Evolutionary conservation across 1,140 invertebrate species (phyloP), one percentile per base, ranked within the genome.

Genomic region (Apocrypta bakeri): DNA sequence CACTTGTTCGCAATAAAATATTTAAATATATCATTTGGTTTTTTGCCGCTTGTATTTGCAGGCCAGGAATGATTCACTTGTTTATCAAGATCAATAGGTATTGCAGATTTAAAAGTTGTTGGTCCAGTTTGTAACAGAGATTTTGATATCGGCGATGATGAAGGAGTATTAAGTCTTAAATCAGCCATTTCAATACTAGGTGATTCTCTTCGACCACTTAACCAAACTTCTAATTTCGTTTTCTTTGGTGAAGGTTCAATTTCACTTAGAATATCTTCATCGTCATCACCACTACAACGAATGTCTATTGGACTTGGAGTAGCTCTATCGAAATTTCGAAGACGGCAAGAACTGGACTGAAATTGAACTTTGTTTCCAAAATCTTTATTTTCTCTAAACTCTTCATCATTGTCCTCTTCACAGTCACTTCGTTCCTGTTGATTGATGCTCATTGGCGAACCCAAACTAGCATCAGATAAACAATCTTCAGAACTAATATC

Each of bases 231-330:
- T 84, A 93, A 87, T 83, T 93, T 94, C 21, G 92, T 92, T 86
- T 96, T 96, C 88, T 96, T 96, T 14, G 95, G 94, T 17, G 94
- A 94, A 1, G 95, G 95, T 87, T 95, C 95, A 8, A 94, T 90
- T 90, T 96, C 95, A 91, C 91, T 95, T 92, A 83, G 90, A 89
- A 89, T 27, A 24, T 91, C 89, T 8, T 91, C 90, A 8, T 90
- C 90, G 3, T 85, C 82, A 1, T 79, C 87, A 37, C 87, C 88
- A 56, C 85, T 85, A 27, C 81, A 85, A 17, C 69, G 85, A 33
- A 78, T 75, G 40, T 83, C 27, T 37, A 87, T 90, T 0, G 89
- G 86, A 27, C 87, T 86, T 27, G 84, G 88, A 8, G 86, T 88
- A 2, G 87, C 84, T 8, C 87, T 87, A 42, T 85, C 80, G 6